A percentile compares a stretch with the other conserved stretches of the same genome.
Evolutionary conservation across 1,140 invertebrate genomes (phyloP).

Genomic region (Bombus soroeensis): DNA sequence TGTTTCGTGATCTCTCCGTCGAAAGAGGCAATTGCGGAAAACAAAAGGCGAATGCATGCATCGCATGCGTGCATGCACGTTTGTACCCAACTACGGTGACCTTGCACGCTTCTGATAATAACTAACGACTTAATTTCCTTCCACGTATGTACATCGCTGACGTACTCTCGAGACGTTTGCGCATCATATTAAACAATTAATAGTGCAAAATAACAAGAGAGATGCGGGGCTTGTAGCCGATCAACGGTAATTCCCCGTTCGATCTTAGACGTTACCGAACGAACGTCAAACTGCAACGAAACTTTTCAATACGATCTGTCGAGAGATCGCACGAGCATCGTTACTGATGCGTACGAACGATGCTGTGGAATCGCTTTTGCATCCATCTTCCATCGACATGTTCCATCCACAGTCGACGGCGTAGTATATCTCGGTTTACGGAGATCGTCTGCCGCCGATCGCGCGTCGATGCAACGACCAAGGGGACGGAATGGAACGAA

Average conservation of each 20-base stretch:
- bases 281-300: background rate
- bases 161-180: background rate
- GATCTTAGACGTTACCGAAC: background rate
- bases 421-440: too few relatives aligned
- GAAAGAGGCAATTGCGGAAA: conserved; percentile 38
- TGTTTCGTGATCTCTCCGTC: conserved; percentile 8
- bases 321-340: too few relatives aligned
- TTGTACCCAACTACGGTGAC: conserved; percentile 1
- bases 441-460: too few relatives aligned
- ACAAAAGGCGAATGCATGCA: conserved; percentile 42
- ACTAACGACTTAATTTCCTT: conserved; percentile 40
- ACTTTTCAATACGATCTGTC: too few relatives aligned
- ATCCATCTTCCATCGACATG: too few relatives aligned
- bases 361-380: too few relatives aligned
- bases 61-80: conserved; percentile 30
- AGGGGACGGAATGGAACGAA: background rate
- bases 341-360: too few relatives aligned
- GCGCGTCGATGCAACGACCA: background rate
- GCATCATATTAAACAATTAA: conserved; percentile 13
- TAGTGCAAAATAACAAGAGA: background rate
- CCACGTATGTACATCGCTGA: conserved; percentile 13
- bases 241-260: background rate
- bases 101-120: conserved; percentile 50
- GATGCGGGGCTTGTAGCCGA: background rate
- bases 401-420: too few relatives aligned